Base-by-base conservation (phyloP, 2,797 vertebrate species). In the Phylloscopus collybita region DNA sequence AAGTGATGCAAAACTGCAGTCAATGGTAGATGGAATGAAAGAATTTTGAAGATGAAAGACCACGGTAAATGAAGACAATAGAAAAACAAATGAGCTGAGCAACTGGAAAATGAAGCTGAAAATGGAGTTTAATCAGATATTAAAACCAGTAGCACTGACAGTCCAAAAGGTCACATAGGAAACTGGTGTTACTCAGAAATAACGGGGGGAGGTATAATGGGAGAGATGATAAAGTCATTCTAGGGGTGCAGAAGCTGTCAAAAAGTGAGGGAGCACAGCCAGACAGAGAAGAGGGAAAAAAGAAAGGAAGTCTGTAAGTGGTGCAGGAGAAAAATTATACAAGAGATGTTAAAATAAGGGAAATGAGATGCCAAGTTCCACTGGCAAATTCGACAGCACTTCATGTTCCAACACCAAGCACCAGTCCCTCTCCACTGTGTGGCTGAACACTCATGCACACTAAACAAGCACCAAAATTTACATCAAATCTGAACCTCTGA, bases 91-190 rank as follows among this genome's bases (percentile, higher is more conserved):
- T 76, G 88, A 94, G 34, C 57, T 91, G 42, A 94, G 84, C 81
- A 71, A 75, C 60, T 56, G 64, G 70, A 57, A 88, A 80, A 73
- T 86, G 73, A 84, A 88, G 78, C 70, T 79, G 90, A 88, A 96
- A 94, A 75, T 76, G 82, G 47, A 94, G 70, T 95, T 97, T 94
- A 95, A 96, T 92, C 21, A 30, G 66, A 25, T 83, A 57, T n/a
- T 94, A 62, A 84, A 94, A 53, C 42, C 59, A 79, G 66, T 45
- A 75, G n/a, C 49, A 56, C 2, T 78, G 64, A 88, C 92, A 96
- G 60, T 75, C 73, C 4, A 9, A 70, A 88, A 67, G 60, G 13
- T 82, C 73, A 92, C 90, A 90, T 0, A 73, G 73, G 87, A 91
- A 92, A 81, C 13, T 51, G 62, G 6, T 45, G n/a, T 16, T 70